Base-by-base conservation (phyloP, 2,113 vertebrate species). In the Dermatemys mawii region DNA sequence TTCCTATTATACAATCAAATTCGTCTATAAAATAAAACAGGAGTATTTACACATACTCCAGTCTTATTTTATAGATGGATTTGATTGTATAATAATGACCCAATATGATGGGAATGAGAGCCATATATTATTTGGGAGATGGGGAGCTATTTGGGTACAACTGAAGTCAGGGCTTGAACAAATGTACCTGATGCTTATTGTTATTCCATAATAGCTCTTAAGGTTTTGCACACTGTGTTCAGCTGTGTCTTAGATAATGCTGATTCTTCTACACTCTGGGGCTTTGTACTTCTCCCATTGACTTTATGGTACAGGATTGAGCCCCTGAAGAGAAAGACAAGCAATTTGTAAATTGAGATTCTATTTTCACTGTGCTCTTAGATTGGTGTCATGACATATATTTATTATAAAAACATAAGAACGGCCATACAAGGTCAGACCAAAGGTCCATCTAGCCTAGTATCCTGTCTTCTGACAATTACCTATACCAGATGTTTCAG, bases 251-350 rank as follows among this genome's bases (percentile, higher is more conserved):
- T 29, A 76, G 76, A 51, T 78, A 82, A 78, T 5, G 10, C 4
- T 76, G 0, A 0, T 5, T 46, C 41, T 57, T 83, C 57, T 85
- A 4, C 1, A 2, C 1, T 24, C 11, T 22, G 38, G 24, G 19
- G 70, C 26, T 4, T 0, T 1, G 19, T 87, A 78, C 57, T 54
- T 11, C 90, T 92, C 49, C 11, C 6, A 11, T 8, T 85, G 3
- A 53, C 78, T 84, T 44, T 76, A 11, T 22, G 8, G 48, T 55
- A 44, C 24, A 44, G 0, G 0, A 81, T 7, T 79, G 44, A 93
- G 7, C 24, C 55, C 76, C 49, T 70, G 63, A 73, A 3, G 84
- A n/a, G 87, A 90, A 90, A 90, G 78, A n/a, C 0, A 3, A 11
- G 50, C 51, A 7, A 22, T 38, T 24, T 86, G 87, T 80, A 22